These are phyloP conservation scores for Lytechinus pictus DNA, from an alignment of 35 echinoderm and acorn worm genomes.

Conservation along the genomic window DNA sequence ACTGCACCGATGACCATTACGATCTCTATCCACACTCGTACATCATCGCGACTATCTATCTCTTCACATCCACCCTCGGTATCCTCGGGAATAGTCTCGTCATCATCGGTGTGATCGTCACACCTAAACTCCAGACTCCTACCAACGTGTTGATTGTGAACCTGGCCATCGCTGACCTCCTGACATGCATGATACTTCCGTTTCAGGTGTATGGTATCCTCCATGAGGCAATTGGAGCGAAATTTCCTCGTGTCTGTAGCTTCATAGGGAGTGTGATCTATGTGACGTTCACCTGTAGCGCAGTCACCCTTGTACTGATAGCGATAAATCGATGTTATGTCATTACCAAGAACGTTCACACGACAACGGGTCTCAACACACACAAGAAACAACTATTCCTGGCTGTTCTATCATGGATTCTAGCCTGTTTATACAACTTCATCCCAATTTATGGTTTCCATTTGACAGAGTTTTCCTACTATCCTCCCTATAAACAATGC, in stretches of 20 bases:
- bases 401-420: slow-evolving; percentile 18
- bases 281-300: slow-evolving; percentile 52
- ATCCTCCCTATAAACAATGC: slow-evolving; percentile 40
- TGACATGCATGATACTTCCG: slow-evolving; percentile 35
- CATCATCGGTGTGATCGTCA: slow-evolving; percentile 35
- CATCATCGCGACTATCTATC: slow-evolving; percentile 18
- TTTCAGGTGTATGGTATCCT: slow-evolving; percentile 47
- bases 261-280: slow-evolving; percentile 47
- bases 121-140: slow-evolving; percentile 52
- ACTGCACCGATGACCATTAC: neutral
- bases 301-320: slow-evolving; percentile 52
- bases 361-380: neutral
- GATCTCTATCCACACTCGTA: slow-evolving; percentile 16
- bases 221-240: neutral
- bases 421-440: slow-evolving; percentile 20
- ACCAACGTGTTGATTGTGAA: slow-evolving; percentile 71
- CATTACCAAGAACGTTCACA: neutral
- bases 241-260: neutral
- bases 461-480: neutral
- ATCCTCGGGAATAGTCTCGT: slow-evolving; percentile 57
- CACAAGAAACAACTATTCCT: neutral
- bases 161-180: slow-evolving; percentile 60
- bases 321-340: slow-evolving; percentile 44
- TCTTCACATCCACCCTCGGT: slow-evolving; percentile 32
- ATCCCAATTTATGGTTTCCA: slow-evolving; percentile 33